Evolutionary conservation across 2,113 vertebrate genomes (phyloP), one percentile per base, ranked within the genome.

Genomic region (Pandion haliaetus): DNA sequence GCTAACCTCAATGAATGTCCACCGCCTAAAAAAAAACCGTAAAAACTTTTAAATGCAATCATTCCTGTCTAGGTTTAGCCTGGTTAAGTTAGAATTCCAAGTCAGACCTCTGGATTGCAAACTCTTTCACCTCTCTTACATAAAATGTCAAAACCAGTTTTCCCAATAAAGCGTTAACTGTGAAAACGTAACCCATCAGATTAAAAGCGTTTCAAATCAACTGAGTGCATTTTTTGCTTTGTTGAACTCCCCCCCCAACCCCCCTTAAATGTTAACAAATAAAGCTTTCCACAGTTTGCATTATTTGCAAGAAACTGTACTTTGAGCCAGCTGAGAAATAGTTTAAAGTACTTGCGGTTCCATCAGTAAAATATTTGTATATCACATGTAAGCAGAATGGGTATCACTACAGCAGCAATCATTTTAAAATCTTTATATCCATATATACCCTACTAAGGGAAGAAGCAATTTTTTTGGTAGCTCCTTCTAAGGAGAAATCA

Each of bases 161-260:
- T 70, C 29, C 47, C 38, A 54, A 26, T 55, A 9, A 81, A 65
- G 9, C 4, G 3, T 24, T 91, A 55, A 54, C 59, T 61, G 19
- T 50, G 55, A 73, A 84, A 91, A 77, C 3, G 6, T 44, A 91
- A 44, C 26, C 10, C 5, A 49, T 16, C 45, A 25, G 21, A 66
- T 59, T 34, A 55, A 38, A 76, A 74, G 19, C 49, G 58, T 38
- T 57, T 61, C 3, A 45, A 42, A 57, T n/a, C 15, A 86, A 50
- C n/a, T 50, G 45, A 55, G n/a, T 59, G 23, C n/a, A 49, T 50
- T 81, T 92, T 95, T 44, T 66, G 18, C 17, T 90, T 86, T 47
- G 25, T 20, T 82, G 32, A 69, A 38, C 10, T 16, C 7, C 1
- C 1, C 2, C 3, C 7, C 4, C n/a, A n/a, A n/a, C 3, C 2